Base-by-base conservation (phyloP, 1,140 invertebrate genomes). In the Diachasma alloeum region DNA sequence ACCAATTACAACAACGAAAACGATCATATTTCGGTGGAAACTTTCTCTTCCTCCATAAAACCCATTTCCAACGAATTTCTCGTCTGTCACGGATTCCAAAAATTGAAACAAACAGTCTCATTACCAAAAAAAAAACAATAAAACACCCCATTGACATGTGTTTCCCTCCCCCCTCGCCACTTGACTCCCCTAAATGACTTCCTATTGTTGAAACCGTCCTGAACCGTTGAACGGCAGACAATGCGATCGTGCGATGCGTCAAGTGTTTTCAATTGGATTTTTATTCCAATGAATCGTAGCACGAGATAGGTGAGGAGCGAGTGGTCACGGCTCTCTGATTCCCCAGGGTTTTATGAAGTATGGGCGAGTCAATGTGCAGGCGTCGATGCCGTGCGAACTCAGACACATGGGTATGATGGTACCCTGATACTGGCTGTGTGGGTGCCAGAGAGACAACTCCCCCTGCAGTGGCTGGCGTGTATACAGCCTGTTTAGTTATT, bases 401-500 rank as follows among this genome's bases (percentile, higher is more conserved):
- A 66, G 59, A 42, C 75, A 77, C 70, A 77, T 77, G 75, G 56
- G 67, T 69, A 13, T 22, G 46, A 42, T 59, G 36, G 10, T 63
- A 42, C 53, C 31, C 71, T 37, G 48, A 74, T 81, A 73, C 78
- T 79, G 17, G 15, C 4, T 72, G n/a, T 46, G 81, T 86, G 83
- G 83, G 83, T 83, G 86, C 80, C 79, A 67, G 75, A 56, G 48
- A 69, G 75, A 66, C 46, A 72, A 69, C 36, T 80, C 82, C 76
- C 70, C 79, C 80, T 80, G 74, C 81, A 22, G 26, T 68, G 39
- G 72, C 31, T 53, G 44, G 80, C 75, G 72, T 78, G 79, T 84
- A 85, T 86, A 83, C 81, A 83, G 85, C 86, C 84, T 87, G 86
- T 87, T 88, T 84, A 84, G 86, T 87, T 88, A 87, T 88, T 86